These are phyloP conservation scores for Centruroides vittatus DNA, from an alignment of 1,140 invertebrate genomes.

Conservation along the genomic window DNA sequence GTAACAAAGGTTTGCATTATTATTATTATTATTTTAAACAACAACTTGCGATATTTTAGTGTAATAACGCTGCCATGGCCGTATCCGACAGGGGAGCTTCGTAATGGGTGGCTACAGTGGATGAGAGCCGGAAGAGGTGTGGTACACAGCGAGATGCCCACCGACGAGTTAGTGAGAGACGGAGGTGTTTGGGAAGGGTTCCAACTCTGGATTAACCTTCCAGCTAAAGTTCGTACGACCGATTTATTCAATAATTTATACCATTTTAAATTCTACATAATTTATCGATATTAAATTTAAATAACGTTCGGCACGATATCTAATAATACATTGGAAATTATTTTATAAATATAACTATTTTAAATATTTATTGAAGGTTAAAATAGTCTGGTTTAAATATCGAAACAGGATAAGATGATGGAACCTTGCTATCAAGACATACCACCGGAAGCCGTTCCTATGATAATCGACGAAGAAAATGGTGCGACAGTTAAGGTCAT, in stretches of 20 bases:
- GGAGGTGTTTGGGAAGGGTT: slow-evolving; percentile 20
- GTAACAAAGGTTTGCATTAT: slow-evolving; percentile 24
- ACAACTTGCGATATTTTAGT: too few relatives aligned
- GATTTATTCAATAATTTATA: too few relatives aligned
- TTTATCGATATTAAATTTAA: too few relatives aligned
- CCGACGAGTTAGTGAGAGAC: slow-evolving; percentile 14
- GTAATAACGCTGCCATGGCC: too few relatives aligned
- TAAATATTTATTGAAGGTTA: too few relatives aligned
- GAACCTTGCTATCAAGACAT: slow-evolving; percentile 19
- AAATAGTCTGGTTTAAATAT: too few relatives aligned
- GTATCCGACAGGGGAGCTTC: slow-evolving; percentile 1
- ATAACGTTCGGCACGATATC: too few relatives aligned
- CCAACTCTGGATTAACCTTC: slow-evolving; percentile 23
- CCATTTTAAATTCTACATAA: too few relatives aligned
- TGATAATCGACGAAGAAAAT: slow-evolving; percentile 6
- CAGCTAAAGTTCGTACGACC: slow-evolving; percentile 13
- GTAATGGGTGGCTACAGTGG: slow-evolving; percentile 21
- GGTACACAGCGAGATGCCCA: slow-evolving; percentile 30
- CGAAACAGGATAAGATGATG: slow-evolving; percentile 20
- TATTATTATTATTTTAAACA: too few relatives aligned
- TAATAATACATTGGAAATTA: too few relatives aligned
- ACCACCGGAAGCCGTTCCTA: slow-evolving; percentile 18
- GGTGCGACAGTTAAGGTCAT: slow-evolving; percentile 19
- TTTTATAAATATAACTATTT: too few relatives aligned
- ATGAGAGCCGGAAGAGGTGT: slow-evolving; percentile 31